Evolutionary conservation across 23 tunicate genomes (phyloP).

Genomic region (Trididemnum nubilum): DNA sequence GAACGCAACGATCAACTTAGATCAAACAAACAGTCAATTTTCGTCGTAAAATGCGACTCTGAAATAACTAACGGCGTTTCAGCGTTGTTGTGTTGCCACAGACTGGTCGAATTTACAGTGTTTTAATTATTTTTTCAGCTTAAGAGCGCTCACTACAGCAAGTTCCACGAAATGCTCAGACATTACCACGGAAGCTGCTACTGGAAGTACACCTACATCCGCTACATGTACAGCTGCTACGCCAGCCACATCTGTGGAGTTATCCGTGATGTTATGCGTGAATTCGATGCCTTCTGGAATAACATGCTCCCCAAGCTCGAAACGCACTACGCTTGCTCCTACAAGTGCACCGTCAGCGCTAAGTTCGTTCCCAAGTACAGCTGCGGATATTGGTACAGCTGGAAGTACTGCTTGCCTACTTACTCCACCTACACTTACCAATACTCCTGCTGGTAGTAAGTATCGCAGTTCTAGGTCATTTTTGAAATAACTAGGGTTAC

Average conservation of each 20-base stretch:
- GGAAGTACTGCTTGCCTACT: conserved; percentile 29
- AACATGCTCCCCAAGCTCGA: conserved; percentile 34
- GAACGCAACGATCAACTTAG: too few species aligned
- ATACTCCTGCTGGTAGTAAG: conserved; percentile 41
- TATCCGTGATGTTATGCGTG: conserved; percentile 7
- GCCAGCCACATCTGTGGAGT: conserved; percentile 3
- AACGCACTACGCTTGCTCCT: conserved; percentile 40
- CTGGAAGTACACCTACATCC: not conserved
- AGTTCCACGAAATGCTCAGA: conserved; percentile 30
- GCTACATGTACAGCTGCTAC: conserved; percentile 25
- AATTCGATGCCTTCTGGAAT: conserved; percentile 46
- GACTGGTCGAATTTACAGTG: too few species aligned
- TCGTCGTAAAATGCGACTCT: too few species aligned
- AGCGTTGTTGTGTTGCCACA: too few species aligned
- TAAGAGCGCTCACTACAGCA: conserved; percentile 34
- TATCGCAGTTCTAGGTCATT: not conserved
- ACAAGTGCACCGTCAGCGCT: conserved; percentile 32
- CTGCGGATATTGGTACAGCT: conserved; percentile 31
- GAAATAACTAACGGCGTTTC: too few species aligned
- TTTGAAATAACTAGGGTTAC: too few species aligned
- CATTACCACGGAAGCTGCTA: conserved; percentile 37
- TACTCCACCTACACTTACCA: conserved; percentile 27
- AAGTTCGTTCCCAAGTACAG: conserved; percentile 22
- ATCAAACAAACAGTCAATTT: too few species aligned
- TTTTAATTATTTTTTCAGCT: too few species aligned